Evolutionary conservation across 2,888 invertebrate species (phyloP), one percentile per base, ranked within the genome.

Genomic region (Tachina lurida): DNA sequence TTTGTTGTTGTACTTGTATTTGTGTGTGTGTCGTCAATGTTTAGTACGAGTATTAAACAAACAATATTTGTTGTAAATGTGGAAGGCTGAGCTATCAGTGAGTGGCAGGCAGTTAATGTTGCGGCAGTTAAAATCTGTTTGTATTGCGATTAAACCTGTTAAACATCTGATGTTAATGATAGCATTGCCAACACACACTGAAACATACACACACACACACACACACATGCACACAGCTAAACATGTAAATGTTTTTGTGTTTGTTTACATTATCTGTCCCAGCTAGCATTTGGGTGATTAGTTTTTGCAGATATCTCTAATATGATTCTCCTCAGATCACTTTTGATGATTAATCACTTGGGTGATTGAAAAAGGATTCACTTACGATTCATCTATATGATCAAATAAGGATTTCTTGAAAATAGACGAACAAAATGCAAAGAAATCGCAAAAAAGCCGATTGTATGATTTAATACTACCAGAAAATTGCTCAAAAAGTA

Each of bases 151-250:
- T 17, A 31, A 58, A 74, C 54, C 54, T 63, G n/a, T 52, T 47
- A 63, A 56, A 63, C 45, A 74, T 76, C 17, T 76, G 22, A 52
- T 56, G 7, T 17, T 12, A 45, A 47, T 76, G 19, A 76, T 58
- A 22, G 31, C 56, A 65, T 43, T 63, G 49, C 10, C n/a, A 73
- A 49, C 49, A 49, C 47, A 49, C n/a, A 49, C 13, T n/a, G n/a
- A n/a, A n/a, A n/a, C n/a, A n/a, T n/a, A 65, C 43, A 10, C 19
- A 31, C 22, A 22, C 31, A 31, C 31, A 31, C 2, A 31, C 31
- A 31, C 22, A 3, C 22, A 22, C 22, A 22, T 22, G 22, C 22
- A 1, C 22, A 22, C 4, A 31, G 7, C 5, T 31, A 31, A 31
- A 31, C 31, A 31, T 47, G 9, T 17, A 41, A 10, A 7, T 45